Base-by-base conservation (phyloP, 2,797 vertebrate species). In the Pseudochromis fuscus region DNA sequence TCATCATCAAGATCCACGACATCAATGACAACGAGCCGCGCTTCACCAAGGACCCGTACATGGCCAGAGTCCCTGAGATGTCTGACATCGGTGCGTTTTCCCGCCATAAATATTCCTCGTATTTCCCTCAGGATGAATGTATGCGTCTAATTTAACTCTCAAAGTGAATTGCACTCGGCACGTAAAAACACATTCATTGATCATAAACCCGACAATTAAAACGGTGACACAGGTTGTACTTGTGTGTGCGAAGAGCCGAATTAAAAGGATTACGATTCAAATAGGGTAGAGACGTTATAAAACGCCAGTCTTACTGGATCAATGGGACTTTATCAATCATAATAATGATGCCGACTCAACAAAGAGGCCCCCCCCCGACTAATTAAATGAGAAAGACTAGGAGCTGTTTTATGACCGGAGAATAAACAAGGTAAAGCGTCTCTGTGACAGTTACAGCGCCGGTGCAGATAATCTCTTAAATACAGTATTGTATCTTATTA, bases 1-100 rank as follows among this genome's bases (percentile, higher is more conserved):
- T 98, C 94, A 94, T 96, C 92, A 97, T 98, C 92, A 98, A 98
- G 94, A 98, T 98, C 92, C 97, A 98, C 58, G 97, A 98, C 89
- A 98, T 98, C 89, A 98, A 98, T 68, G 97, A 98, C 93, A 98
- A 98, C 44, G 97, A 96, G 75, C 97, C 97, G 27, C 96, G 94
- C 0, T 98, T 98, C 90, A 96, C 95, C 38, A 95, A 95, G 88
- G 95, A 97, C 88, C 88, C 94, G 42, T 98, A 98, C 83, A 83
- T 87, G 44, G 96, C 96, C 68, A 89, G 81, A 7, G 96, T 98
- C 80, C 96, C 96, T 4, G 97, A 98, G 87, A 98, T 98, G 96
- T 95, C 96, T 0, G 95, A 97, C 67, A 95, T 97, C 1, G 97
- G 97, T 98, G 72, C 91, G 96, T 91, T 4, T 19, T n/a, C n/a